Conservation (phyloP, 2,888 invertebrate species). For the Zaprionus lineosus region DNA sequence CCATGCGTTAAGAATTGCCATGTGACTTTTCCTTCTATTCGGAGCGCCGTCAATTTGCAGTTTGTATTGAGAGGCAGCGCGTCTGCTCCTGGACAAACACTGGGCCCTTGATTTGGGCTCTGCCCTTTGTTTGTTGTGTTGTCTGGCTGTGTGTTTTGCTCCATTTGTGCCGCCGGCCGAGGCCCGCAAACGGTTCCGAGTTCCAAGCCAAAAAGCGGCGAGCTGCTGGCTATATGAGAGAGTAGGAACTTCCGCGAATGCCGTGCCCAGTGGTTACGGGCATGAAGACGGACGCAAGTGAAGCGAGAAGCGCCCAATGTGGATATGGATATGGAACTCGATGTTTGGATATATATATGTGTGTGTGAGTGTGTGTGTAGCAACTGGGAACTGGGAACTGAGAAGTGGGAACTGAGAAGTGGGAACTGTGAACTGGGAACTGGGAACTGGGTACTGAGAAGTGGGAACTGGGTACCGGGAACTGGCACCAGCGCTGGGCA, state of each 20-base stretch:
- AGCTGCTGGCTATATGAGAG: slow-evolving; percentile 22
- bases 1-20: slow-evolving; percentile 74
- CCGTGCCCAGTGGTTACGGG: slow-evolving; percentile 47
- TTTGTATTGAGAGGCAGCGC: no score
- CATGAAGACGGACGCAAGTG: slow-evolving; percentile 26
- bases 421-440: slow-evolving; percentile 55
- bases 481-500: slow-evolving; percentile 1
- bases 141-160: slow-evolving; percentile 69
- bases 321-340: slow-evolving; percentile 24
- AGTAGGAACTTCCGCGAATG: slow-evolving; percentile 67
- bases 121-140: slow-evolving; percentile 69
- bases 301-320: slow-evolving; percentile 48
- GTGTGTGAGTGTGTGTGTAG: no score
- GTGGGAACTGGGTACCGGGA: slow-evolving; percentile 26
- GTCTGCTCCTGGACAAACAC: slow-evolving; percentile 19
- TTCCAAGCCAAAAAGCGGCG: no score
- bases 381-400: no score
- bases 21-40: slow-evolving; percentile 56
- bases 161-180: slow-evolving; percentile 71
- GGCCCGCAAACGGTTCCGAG: no score
- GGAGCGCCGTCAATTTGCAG: slow-evolving; percentile 72
- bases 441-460: slow-evolving; percentile 12
- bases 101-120: slow-evolving; percentile 60
- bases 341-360: no score
- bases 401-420: no score